Base-by-base conservation (phyloP, 2,797 vertebrate species). In the Lithobates pipiens region DNA sequence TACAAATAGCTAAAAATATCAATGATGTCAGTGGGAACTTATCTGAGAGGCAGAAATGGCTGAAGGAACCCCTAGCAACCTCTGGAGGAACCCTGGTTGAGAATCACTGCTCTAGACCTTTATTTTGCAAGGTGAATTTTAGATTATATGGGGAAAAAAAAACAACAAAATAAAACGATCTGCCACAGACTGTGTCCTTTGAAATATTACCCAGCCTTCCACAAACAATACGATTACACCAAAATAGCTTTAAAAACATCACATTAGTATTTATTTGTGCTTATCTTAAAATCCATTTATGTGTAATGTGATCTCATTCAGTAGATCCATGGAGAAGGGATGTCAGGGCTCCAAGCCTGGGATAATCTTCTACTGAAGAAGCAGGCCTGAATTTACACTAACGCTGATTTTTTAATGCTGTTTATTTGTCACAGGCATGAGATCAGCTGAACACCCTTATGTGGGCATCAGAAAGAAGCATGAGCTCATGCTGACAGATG, bases 211-310 rank as follows among this genome's bases (percentile, higher is more conserved):
- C 50, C 50, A 54, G 15, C 50, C 27, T 23, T 65, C 21, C 21
- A 50, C 32, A 65, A 27, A n/a, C 18, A 34, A 65, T 39, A 34
- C 1, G 23, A 77, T 32, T 10, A 71, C 32, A 42, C 27, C 15
- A 82, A 65, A 63, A 73, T 44, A 21, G 34, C 70, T 54, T 80
- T 23, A 61, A n/a, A 57, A 21, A 61, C 9, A 61, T 61, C 18
- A 23, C 21, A 61, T 61, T 61, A 61, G 54, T 23, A 65, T 73
- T 72, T 72, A 81, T 63, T 82, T 82, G 70, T 73, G n/a, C 70
- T 82, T 44, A 44, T 57, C 54, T 27, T 42, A 36, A 42, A 82
- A 82, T 83, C 72, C 72, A 54, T 75, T 83, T 75, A 83, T n/a
- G 72, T 65, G 80, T 67, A 76, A 83, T 13, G 21, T 46, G 80